Base-by-base conservation (phyloP, 2,888 invertebrate species). In the Chloromyia formosa region DNA sequence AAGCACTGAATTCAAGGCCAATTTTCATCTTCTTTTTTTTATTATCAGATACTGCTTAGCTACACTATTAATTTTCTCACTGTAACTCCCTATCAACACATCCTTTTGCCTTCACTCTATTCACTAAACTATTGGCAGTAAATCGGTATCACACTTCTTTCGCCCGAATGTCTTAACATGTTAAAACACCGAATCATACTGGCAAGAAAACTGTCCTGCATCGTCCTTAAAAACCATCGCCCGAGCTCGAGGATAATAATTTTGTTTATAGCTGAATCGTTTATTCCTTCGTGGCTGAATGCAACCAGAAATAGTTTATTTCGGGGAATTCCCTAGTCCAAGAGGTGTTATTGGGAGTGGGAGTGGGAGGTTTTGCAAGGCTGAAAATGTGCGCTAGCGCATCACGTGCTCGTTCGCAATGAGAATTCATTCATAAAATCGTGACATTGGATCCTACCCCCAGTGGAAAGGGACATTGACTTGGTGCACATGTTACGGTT, bases 381-480 rank as follows among this genome's bases (percentile, higher is more conserved):
- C 75, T 68, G 74, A 74, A 75, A 40, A 74, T 18, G 27, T 74
- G 73, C 74, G 66, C 74, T 7, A 2, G 74, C 75, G 75, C 75
- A 75, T 12, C 75, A 75, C 74, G 75, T 75, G 75, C 75, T 74
- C 54, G 45, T 53, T 40, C 27, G 27, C 27, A 4, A 35, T n/a
- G n/a, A n/a, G n/a, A n/a, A n/a, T 35, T 35, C 27, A 35, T 35
- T 35, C 27, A 35, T 35, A 35, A 35, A 35, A 7, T 35, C 7
- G 7, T 7, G 7, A 35, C 27, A n/a, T 35, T 35, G 27, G 27
- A 35, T 35, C 2, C 27, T 7, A 35, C 27, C 27, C 27, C 27
- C 2, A 35, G 27, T 35, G 27, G 27, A 35, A 35, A 35, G n/a
- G 27, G 27, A 35, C 27, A 35, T 4, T 35, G 27, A 35, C 2